These are phyloP conservation scores for Temnothorax rugatulus DNA, from an alignment of 2,888 invertebrate genomes.

Conservation along the genomic window DNA sequence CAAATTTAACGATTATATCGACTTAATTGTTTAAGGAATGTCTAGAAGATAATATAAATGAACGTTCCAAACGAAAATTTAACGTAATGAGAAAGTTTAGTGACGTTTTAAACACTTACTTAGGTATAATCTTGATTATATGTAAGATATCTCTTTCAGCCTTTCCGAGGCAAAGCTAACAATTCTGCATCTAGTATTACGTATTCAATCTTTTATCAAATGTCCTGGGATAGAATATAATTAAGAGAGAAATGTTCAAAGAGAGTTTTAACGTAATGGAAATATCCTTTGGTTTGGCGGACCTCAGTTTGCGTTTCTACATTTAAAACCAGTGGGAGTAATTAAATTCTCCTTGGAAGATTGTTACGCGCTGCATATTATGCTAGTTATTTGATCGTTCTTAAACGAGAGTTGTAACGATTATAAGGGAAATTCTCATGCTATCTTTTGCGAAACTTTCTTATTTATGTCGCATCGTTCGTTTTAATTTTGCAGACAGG, in stretches of 20 bases:
- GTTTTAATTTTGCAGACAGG: constrained; percentile 37
- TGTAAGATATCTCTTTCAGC: neutral
- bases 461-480: constrained; percentile 17
- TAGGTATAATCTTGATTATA: neutral
- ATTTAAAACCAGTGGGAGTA: constrained; percentile 45
- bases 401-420: constrained; percentile 49
- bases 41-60: neutral
- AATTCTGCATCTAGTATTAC: neutral
- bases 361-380: constrained; percentile 45
- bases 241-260: constrained; percentile 42
- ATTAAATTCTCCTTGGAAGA: constrained; percentile 50
- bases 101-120: neutral
- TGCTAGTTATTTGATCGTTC: constrained; percentile 45
- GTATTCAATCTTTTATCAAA: constrained; percentile 25
- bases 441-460: constrained; percentile 32
- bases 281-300: constrained; percentile 40
- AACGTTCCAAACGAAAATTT: neutral
- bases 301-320: constrained; percentile 40
- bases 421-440: constrained; percentile 31
- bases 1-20: neutral
- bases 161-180: neutral
- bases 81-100: neutral
- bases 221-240: constrained; percentile 35
- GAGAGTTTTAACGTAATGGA: constrained; percentile 48
- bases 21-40: neutral